phyloP scores from a whole-genome alignment of 1,140 invertebrate species.

The Oedothorax gibbosus region DNA sequence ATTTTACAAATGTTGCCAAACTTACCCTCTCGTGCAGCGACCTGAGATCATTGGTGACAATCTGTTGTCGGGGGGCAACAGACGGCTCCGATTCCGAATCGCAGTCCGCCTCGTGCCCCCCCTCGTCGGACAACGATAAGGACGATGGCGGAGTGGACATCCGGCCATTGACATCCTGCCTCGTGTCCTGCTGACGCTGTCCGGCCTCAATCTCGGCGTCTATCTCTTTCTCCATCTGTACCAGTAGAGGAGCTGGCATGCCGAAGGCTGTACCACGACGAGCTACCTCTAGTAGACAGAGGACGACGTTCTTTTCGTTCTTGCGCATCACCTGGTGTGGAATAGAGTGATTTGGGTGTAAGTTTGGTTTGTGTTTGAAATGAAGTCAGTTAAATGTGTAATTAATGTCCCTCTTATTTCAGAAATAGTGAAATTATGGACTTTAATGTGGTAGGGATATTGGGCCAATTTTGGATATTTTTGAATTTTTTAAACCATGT shows the following conservation, averaged over 20 bases:
- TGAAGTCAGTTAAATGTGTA: no score
- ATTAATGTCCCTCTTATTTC: no score
- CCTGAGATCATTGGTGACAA: slow-evolving; percentile 91
- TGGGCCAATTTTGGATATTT: no score
- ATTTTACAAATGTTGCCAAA: slow-evolving; percentile 62
- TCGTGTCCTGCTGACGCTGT: slow-evolving; percentile 65
- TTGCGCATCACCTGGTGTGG: slow-evolving; percentile 80
- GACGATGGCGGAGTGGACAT: slow-evolving; percentile 45
- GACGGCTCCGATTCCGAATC: slow-evolving; percentile 50
- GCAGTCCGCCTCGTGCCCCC: slow-evolving; percentile 51
- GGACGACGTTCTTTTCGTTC: slow-evolving; percentile 95
- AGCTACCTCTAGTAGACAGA: slow-evolving; percentile 91
- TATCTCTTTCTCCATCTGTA: slow-evolving; percentile 96
- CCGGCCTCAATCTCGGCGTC: slow-evolving; percentile 89
- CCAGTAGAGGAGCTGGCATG: slow-evolving; percentile 92
- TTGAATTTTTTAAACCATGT: no score
- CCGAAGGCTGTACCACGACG: slow-evolving; percentile 84
- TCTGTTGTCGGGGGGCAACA: slow-evolving; percentile 74
- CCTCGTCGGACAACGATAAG: slow-evolving; percentile 42
- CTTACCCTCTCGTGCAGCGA: slow-evolving; percentile 96
- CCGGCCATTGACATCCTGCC: slow-evolving; percentile 70
- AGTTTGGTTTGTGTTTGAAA: no score
- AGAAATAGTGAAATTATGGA: no score
- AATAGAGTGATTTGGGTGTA: no score
- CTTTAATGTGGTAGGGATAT: no score